Evolutionary conservation across 2,888 invertebrate genomes (phyloP).

Genomic region (Clunio marinus): DNA sequence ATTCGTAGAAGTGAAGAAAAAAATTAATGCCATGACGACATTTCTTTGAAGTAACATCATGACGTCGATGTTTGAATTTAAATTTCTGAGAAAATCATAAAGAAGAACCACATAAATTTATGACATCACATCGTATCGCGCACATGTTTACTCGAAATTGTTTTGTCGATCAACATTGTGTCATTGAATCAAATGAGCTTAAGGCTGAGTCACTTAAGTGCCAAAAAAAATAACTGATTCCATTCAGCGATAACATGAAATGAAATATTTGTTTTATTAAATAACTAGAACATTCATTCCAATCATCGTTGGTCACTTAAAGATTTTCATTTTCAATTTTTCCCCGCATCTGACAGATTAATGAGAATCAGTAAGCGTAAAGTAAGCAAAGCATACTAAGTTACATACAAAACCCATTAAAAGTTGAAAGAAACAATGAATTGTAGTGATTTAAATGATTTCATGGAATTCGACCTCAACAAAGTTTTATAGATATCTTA

Average conservation of each 20-base stretch:
- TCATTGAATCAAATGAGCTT: not conserved
- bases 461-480: not conserved
- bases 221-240: too few relatives aligned
- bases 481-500: not conserved
- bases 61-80: too few relatives aligned
- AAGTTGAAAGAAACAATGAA: constrained; percentile 6
- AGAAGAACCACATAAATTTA: not conserved
- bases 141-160: not conserved
- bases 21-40: constrained; percentile 2
- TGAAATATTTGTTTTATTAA: too few relatives aligned
- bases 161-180: not conserved
- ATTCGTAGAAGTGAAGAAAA: too few relatives aligned
- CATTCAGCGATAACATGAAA: too few relatives aligned
- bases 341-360: too few relatives aligned
- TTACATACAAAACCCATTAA: not conserved
- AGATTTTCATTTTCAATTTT: too few relatives aligned
- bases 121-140: constrained; percentile 6
- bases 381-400: not conserved
- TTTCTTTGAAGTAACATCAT: not conserved
- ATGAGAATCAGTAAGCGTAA: too few relatives aligned
- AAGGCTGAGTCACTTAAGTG: not conserved
- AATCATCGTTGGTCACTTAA: too few relatives aligned
- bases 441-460: not conserved
- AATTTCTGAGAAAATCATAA: not conserved
- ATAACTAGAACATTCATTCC: too few relatives aligned